Conservation (phyloP, 2,113 vertebrate genomes). For the Isurus oxyrinchus region DNA sequence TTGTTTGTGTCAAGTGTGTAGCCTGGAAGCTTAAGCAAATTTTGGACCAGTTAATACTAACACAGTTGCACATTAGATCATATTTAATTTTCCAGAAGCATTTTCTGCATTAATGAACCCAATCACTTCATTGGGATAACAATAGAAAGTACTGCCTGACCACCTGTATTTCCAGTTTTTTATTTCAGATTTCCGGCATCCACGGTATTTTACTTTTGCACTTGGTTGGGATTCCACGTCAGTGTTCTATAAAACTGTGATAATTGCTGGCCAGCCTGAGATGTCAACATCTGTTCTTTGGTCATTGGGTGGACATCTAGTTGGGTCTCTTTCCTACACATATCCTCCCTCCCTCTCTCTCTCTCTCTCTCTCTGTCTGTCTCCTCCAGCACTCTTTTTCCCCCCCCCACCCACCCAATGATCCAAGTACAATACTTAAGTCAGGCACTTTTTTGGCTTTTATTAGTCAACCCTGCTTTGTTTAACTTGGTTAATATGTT, state of each 20-base stretch:
- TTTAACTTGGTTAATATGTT: neutral
- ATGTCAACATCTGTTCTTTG: neutral
- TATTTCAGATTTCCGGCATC: neutral
- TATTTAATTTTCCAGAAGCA: neutral
- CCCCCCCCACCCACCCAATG: too few relatives aligned
- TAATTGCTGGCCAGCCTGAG: too few relatives aligned
- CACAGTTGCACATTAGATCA: neutral
- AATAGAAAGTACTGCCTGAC: neutral
- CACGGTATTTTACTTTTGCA: too few relatives aligned
- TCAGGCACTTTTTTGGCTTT: neutral
- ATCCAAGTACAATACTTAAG: neutral
- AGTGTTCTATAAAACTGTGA: neutral
- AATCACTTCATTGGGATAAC: neutral
- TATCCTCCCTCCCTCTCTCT: neutral
- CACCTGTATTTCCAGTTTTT: neutral
- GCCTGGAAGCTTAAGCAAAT: neutral
- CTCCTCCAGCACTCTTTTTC: too few relatives aligned
- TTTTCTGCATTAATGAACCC: neutral
- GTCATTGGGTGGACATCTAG: neutral
- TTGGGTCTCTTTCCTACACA: neutral
- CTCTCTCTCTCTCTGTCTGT: too few relatives aligned
- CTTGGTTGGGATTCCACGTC: neutral
- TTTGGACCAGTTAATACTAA: neutral
- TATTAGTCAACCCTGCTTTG: neutral
- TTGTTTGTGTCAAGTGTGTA: neutral